Evolutionary conservation across 2,888 invertebrate species (phyloP).

Genomic region (Leptinotarsa haldemani): DNA sequence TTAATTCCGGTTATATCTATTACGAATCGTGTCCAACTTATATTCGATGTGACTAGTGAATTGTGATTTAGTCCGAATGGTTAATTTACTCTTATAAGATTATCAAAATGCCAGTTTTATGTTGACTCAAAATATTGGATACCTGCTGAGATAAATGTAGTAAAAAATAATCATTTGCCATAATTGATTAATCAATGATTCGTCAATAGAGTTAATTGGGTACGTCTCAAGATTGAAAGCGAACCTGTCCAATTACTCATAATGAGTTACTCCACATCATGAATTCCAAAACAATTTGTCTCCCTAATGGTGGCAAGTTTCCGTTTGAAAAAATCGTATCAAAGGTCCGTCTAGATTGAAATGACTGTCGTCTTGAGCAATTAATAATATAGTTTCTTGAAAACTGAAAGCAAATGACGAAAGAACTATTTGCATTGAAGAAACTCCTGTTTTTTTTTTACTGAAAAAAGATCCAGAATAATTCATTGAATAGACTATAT

Average conservation of each 20-base stretch:
- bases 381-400: too few relatives aligned
- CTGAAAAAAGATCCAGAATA: too few relatives aligned
- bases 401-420: too few relatives aligned
- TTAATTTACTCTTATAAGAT: not conserved
- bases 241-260: slow-evolving; percentile 2
- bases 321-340: not conserved
- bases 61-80: too few relatives aligned
- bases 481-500: too few relatives aligned
- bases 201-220: not conserved
- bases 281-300: not conserved
- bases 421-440: too few relatives aligned
- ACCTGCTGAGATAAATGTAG: not conserved
- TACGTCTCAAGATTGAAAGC: not conserved
- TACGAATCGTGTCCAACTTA: too few relatives aligned
- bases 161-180: not conserved
- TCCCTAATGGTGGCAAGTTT: not conserved
- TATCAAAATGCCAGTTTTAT: not conserved
- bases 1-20: too few relatives aligned
- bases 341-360: too few relatives aligned
- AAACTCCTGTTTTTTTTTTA: too few relatives aligned
- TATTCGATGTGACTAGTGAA: too few relatives aligned
- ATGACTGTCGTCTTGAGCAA: too few relatives aligned
- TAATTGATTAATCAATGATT: not conserved
- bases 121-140: not conserved
- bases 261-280: not conserved